Base-by-base conservation (phyloP, 2,888 invertebrate species). In the Geotrupes spiniger region DNA sequence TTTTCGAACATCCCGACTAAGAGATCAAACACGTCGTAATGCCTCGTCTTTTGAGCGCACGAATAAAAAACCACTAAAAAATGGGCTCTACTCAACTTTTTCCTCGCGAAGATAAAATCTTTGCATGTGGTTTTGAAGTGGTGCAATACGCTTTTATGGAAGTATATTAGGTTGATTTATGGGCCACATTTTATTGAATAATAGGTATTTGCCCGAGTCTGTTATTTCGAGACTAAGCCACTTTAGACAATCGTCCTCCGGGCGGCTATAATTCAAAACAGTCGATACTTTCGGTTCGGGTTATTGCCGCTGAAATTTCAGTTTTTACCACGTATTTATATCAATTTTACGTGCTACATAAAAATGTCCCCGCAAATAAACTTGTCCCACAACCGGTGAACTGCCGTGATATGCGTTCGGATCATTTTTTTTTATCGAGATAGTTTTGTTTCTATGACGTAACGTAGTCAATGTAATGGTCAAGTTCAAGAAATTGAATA, bases 121-220 rank as follows among this genome's bases (percentile, higher is more conserved):
- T 59, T 64, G 62, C 61, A 63, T 65, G 62, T 62, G 63, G 59
- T 61, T 60, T 57, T 58, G 57, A 63, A 64, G 60, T 60, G 59
- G 54, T 53, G 61, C 62, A 64, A 61, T 65, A 60, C 63, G 60
- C 61, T 58, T 63, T 63, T 64, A 64, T 62, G 62, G 56, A 57
- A 41, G 60, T 53, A 58, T 62, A 63, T 65, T 65, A 63, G 50
- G 47, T 48, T 64, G 65, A 65, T 65, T 65, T 65, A 65, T 62
- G 50, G 59, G 46, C 53, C 56, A 50, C 63, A 62, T 65, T 65
- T 59, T 60, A 65, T 65, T 64, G 63, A 65, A 58, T 64, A 64
- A 64, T 62, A 62, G 59, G 51, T 58, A 53, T 62, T 63, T 61
- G 60, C 49, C 49, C 47, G 54, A 50, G 52, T 58, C 59, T 52